Conservation (phyloP, 1,140 invertebrate genomes). For the Microplitis demolitor region DNA sequence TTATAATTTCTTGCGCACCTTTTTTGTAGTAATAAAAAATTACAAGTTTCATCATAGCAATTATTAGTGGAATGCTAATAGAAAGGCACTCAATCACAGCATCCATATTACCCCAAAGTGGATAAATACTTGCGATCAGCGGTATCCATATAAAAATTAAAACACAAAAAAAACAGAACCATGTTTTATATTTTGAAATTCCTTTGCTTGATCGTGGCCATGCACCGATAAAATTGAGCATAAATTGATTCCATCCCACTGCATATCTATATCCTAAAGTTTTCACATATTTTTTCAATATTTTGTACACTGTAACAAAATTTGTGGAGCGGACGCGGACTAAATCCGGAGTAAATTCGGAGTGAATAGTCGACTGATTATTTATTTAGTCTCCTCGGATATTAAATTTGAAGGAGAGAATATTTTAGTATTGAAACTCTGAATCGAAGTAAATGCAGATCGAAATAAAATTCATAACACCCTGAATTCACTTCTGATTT, state of each 20-base stretch:
- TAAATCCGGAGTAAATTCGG: too few species aligned
- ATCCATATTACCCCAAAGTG: constrained; percentile 18
- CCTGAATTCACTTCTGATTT: too few species aligned
- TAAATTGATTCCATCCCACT: constrained; percentile 19
- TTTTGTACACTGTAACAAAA: too few species aligned
- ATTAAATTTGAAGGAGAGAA: too few species aligned
- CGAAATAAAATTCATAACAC: too few species aligned
- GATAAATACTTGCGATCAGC: constrained; percentile 7
- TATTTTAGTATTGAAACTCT: too few species aligned
- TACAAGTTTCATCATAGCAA: constrained; percentile 21
- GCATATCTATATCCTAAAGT: constrained; percentile 15
- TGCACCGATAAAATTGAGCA: constrained; percentile 18
- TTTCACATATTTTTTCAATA: neutral
- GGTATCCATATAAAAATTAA: constrained; percentile 4
- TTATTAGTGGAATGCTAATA: constrained; percentile 16
- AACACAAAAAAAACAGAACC: neutral
- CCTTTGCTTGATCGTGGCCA: constrained; percentile 15
- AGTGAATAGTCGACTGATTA: too few species aligned
- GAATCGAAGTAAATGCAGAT: too few species aligned
- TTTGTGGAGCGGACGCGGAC: too few species aligned
- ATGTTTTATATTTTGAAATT: neutral
- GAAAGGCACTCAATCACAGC: constrained; percentile 19
- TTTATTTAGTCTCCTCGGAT: too few species aligned
- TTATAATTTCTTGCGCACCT: constrained; percentile 8
- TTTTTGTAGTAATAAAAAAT: constrained; percentile 17